A percentile compares a stretch with the other conserved stretches of the same genome.
phyloP scores from a whole-genome alignment of 2,113 vertebrate species.

The Eudorcas thomsonii region DNA sequence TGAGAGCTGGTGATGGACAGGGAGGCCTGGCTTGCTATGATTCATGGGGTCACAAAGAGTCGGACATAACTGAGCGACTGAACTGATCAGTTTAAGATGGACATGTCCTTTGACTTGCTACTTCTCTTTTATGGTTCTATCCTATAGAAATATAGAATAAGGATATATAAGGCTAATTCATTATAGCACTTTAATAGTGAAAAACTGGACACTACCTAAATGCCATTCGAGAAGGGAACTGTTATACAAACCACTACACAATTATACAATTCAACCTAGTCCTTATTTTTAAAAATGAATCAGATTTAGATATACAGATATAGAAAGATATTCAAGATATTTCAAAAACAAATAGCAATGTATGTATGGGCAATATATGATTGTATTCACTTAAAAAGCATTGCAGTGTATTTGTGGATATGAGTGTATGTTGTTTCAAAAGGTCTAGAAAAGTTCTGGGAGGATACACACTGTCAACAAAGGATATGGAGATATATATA shows the following conservation, averaged over 20 bases:
- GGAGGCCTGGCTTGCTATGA: background rate
- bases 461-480: background rate
- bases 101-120: background rate
- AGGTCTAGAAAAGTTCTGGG: background rate
- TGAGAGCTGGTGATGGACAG: background rate
- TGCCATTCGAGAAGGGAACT: background rate
- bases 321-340: background rate
- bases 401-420: background rate
- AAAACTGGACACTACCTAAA: constrained; percentile 5
- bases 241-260: background rate
- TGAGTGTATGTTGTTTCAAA: background rate
- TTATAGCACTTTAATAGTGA: background rate
- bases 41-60: background rate
- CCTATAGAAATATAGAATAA: constrained; percentile 16
- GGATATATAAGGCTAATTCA: background rate
- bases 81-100: background rate
- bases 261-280: background rate
- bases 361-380: background rate
- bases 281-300: constrained; percentile 1
- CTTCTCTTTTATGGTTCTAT: background rate
- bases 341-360: background rate
- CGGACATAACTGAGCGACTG: background rate
- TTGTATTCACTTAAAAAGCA: background rate
- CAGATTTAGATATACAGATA: constrained; percentile 4
- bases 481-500: background rate